Base-by-base conservation (phyloP, 1,140 invertebrate genomes). In the Heliconius nattereri region DNA sequence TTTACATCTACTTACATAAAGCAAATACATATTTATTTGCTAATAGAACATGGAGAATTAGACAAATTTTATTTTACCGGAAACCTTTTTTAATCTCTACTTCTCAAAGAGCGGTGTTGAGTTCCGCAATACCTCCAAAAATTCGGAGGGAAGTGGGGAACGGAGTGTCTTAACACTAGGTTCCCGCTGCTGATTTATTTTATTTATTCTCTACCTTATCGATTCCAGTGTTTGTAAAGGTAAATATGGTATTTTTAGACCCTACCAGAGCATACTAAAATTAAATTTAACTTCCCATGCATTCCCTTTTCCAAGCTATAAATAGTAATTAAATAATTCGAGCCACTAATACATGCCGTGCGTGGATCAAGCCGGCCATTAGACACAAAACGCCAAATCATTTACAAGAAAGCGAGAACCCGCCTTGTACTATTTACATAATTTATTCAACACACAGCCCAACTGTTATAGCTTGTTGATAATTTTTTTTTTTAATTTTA, bases 341-440 rank as follows among this genome's bases (percentile, higher is more conserved):
- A 89, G 87, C 82, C 84, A 87, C 85, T 90, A 91, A 89, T 89
- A 90, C 86, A 86, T 85, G 84, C 85, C 80, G 84, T 85, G 87
- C 85, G 87, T 89, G 86, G 86, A 89, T 79, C 86, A 77, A 77
- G 79, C 71, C 86, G 84, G 85, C 90, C 88, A 92, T 92, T 93
- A 92, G 84, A 89, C 81, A 85, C 86, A 89, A 92, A 94, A 90
- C 92, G 89, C 87, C 92, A 91, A 93, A 92, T 90, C 92, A 94
- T 94, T 92, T 94, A 93, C 91, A 90, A 94, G 91, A 92, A 92
- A 94, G 91, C 92, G 90, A 91, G 92, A 92, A 88, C 89, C 90
- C 88, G 87, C 89, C 89, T 90, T 84, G 85, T 87, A 87, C 83
- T 92, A 92, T 94, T 94, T 92, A 94, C 92, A 93, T 94, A 94